Conservation (phyloP, 1,140 invertebrate species). For the Phenacoccus solenopsis region DNA sequence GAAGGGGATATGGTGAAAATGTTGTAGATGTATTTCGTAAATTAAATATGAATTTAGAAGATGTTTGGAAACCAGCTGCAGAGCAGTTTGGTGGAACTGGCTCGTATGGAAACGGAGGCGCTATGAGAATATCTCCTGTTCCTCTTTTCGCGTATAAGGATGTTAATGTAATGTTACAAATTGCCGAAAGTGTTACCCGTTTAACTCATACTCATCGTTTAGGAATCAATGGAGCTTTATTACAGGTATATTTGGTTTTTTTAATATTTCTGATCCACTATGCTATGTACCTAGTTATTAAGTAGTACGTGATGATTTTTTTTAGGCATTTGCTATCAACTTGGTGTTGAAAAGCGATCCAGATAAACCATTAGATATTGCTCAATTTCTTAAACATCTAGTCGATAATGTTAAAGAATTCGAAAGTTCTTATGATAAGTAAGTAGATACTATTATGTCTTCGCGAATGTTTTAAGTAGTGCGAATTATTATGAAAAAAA, state of each 20-base stretch:
- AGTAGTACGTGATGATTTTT: slow-evolving; percentile 9
- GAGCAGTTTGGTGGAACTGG: slow-evolving; percentile 57
- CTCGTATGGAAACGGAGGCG: slow-evolving; percentile 64
- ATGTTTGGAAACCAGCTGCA: slow-evolving; percentile 49
- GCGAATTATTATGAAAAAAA: neutral
- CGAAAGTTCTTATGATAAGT: slow-evolving; percentile 43
- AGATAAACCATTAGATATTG: slow-evolving; percentile 35
- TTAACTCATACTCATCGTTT: slow-evolving; percentile 56
- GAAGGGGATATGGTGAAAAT: slow-evolving; percentile 51
- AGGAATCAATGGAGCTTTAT: slow-evolving; percentile 53
- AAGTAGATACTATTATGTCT: slow-evolving; percentile 27
- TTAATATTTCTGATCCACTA: neutral
- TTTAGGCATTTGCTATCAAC: slow-evolving; percentile 43
- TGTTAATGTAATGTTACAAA: slow-evolving; percentile 39
- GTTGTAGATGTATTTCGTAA: slow-evolving; percentile 50
- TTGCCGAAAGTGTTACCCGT: slow-evolving; percentile 38
- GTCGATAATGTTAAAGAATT: slow-evolving; percentile 45
- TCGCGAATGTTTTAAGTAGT: neutral
- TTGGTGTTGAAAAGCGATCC: slow-evolving; percentile 39
- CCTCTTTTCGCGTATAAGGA: slow-evolving; percentile 47
- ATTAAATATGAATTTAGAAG: slow-evolving; percentile 43
- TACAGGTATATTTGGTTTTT: slow-evolving; percentile 37
- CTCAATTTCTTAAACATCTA: slow-evolving; percentile 42
- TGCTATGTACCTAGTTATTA: neutral
- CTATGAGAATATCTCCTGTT: slow-evolving; percentile 61